These are phyloP conservation scores for Stictonetta naevosa DNA, from an alignment of 2,113 vertebrate species.

Conservation along the genomic window DNA sequence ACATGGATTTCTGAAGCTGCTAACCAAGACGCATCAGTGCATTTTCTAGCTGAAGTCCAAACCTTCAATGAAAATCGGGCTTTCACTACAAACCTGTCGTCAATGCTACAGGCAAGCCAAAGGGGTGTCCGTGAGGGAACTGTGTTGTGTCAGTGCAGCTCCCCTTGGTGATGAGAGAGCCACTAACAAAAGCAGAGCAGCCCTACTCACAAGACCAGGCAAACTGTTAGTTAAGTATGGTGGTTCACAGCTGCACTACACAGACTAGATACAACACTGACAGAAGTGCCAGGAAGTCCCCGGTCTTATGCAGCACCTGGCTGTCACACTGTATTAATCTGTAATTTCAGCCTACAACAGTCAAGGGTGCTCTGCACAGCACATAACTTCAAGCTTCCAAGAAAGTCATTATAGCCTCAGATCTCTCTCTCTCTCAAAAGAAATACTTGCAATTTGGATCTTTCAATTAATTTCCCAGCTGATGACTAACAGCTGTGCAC, in stretches of 20 bases:
- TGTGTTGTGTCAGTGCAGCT: background rate
- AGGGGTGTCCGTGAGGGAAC: background rate
- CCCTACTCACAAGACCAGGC: background rate
- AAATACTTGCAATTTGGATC: background rate
- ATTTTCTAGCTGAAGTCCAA: background rate
- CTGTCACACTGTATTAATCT: background rate
- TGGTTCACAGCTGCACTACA: background rate
- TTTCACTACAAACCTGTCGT: background rate
- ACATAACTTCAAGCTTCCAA: background rate
- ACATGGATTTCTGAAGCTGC: background rate
- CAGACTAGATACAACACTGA: background rate
- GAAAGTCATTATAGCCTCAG: background rate
- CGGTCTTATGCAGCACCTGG: background rate
- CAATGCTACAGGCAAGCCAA: fast-evolving
- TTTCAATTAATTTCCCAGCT: background rate
- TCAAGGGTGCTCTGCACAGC: background rate
- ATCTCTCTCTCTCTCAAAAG: background rate
- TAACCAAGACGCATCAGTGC: background rate
- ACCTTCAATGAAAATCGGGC: background rate
- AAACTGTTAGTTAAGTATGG: background rate
- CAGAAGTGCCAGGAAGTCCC: fast-evolving
- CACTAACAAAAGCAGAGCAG: background rate
- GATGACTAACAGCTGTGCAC: background rate
- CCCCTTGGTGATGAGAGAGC: fast-evolving
- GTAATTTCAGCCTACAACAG: background rate